Percentiles rank a stretch among this genome's conserved stretches.
Evolutionary conservation across 2,113 vertebrate genomes (phyloP).

Genomic region (Phaethon lepturus): DNA sequence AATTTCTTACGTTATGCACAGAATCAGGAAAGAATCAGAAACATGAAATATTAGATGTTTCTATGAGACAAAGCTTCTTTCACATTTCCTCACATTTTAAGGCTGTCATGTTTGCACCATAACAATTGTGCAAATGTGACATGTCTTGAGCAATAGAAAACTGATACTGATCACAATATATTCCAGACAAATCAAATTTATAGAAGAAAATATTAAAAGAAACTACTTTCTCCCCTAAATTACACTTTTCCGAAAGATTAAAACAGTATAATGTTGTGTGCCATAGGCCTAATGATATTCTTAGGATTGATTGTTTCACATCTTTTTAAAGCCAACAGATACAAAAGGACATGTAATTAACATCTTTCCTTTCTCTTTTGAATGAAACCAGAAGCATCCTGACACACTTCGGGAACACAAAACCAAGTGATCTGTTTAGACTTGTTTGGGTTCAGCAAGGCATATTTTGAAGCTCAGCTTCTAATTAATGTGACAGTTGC

Average conservation of each 20-base stretch:
- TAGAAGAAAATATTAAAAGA: neutral
- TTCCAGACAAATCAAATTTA: neutral
- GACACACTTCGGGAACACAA: neutral
- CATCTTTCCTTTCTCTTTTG: neutral
- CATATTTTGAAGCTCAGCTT: constrained; percentile 2
- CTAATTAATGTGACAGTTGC: constrained; percentile 11
- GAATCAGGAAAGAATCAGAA: neutral
- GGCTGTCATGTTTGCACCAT: neutral
- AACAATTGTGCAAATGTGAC: neutral
- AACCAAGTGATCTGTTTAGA: neutral
- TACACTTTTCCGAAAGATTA: neutral
- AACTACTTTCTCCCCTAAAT: neutral
- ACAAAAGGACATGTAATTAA: neutral
- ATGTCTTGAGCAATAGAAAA: neutral
- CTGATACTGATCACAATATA: neutral
- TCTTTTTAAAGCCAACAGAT: neutral
- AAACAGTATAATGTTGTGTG: neutral
- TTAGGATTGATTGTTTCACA: neutral
- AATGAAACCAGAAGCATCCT: neutral
- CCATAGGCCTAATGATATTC: neutral
- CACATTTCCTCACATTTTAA: neutral
- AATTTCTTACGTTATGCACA: neutral
- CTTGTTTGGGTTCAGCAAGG: neutral
- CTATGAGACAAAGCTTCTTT: neutral
- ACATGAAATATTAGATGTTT: neutral